Evolutionary conservation across 1,140 invertebrate genomes (phyloP).

Genomic region (Paraescarpia echinospica): DNA sequence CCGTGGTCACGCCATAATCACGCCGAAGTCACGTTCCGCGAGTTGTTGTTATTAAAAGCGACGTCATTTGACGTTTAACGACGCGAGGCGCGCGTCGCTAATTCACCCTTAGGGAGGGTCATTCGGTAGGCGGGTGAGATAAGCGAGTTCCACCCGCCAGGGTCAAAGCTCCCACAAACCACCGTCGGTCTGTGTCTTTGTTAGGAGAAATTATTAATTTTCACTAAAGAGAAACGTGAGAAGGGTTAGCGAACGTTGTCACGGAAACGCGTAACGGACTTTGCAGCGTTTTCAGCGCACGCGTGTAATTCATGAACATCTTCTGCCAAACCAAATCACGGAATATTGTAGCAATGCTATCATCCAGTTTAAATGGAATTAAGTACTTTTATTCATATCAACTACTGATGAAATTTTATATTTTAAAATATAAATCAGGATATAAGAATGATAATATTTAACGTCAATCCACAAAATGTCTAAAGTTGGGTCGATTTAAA

Average conservation of each 20-base stretch:
- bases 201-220: background rate
- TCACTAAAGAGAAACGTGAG: background rate
- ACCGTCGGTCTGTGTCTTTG: background rate
- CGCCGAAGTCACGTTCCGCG: background rate
- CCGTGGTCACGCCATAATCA: background rate
- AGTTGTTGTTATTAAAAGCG: background rate
- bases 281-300: background rate
- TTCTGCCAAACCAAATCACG: background rate
- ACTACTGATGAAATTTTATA: background rate
- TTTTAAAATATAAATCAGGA: background rate
- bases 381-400: background rate
- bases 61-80: slow-evolving; percentile 5
- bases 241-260: background rate
- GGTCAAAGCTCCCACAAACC: background rate
- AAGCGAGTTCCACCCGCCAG: background rate
- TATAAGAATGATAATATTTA: background rate
- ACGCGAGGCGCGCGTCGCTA: background rate
- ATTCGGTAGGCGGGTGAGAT: background rate
- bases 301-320: too few relatives aligned
- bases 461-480: background rate
- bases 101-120: background rate
- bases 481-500: too few relatives aligned
- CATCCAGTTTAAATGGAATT: background rate
- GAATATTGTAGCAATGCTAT: background rate
- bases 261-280: background rate